These are phyloP conservation scores for Troides oblongomaculatus DNA, from an alignment of 2,888 invertebrate species.

Conservation along the genomic window DNA sequence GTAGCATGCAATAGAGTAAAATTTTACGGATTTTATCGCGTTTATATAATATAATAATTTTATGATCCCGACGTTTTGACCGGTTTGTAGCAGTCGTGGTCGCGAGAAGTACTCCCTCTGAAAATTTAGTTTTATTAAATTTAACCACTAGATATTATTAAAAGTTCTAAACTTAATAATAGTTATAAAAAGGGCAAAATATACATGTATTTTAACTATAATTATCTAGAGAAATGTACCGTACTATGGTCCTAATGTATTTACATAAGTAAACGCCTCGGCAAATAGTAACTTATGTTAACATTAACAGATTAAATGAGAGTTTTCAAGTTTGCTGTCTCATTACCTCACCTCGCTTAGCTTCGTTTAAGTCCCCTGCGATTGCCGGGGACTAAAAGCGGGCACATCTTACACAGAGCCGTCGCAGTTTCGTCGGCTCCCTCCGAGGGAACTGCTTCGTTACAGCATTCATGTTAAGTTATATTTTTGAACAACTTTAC, in stretches of 20 bases:
- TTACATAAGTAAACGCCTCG: slow-evolving; percentile 27
- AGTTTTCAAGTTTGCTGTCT: slow-evolving; percentile 35
- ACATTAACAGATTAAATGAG: slow-evolving; percentile 36
- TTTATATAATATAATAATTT: too few relatives aligned
- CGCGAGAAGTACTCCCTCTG: too few relatives aligned
- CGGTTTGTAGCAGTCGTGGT: too few relatives aligned
- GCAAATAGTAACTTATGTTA: slow-evolving; percentile 34
- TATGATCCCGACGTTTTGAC: too few relatives aligned
- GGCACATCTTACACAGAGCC: slow-evolving; percentile 17
- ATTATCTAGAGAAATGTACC: slow-evolving; percentile 11
- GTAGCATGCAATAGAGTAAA: too few relatives aligned
- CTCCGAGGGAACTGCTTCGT: slow-evolving; percentile 16
- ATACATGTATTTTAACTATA: slow-evolving; percentile 18
- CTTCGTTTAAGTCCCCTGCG: slow-evolving; percentile 33
- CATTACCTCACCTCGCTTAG: slow-evolving; percentile 31
- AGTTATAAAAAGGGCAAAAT: background rate
- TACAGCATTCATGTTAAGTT: slow-evolving; percentile 14
- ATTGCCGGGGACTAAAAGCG: slow-evolving; percentile 28
- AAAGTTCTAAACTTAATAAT: too few relatives aligned
- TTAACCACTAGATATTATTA: too few relatives aligned
- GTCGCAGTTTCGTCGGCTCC: slow-evolving; percentile 17
- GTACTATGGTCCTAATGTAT: slow-evolving; percentile 26
- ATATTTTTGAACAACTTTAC: slow-evolving; percentile 10
- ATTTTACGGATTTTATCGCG: too few relatives aligned
- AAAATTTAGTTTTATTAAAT: too few relatives aligned